Conservation (phyloP, 2,797 vertebrate species). For the Peromyscus melanophrys region DNA sequence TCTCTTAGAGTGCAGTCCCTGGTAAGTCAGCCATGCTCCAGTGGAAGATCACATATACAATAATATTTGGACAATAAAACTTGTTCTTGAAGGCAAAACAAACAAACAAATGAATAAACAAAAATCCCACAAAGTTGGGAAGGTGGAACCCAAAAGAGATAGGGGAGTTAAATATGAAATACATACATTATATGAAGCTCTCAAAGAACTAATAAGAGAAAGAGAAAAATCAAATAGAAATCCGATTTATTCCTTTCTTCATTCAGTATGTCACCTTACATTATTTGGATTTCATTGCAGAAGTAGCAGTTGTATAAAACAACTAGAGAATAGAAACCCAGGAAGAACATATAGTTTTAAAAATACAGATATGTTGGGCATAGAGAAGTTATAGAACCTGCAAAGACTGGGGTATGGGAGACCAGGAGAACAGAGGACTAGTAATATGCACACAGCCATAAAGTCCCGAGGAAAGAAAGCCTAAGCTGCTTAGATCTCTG, state of each 20-base stretch:
- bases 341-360: conserved; percentile 21
- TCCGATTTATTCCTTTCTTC: neutral
- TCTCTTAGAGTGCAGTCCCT: neutral
- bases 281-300: conserved; percentile 47
- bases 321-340: conserved; percentile 19
- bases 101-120: neutral
- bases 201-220: neutral
- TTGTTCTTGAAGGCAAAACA: neutral
- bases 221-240: neutral
- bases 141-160: neutral
- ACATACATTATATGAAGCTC: neutral
- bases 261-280: neutral
- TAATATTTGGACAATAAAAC: neutral
- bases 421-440: neutral
- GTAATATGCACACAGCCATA: neutral
- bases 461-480: neutral
- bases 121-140: neutral
- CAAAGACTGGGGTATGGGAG: neutral
- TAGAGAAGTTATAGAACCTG: neutral
- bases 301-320: neutral
- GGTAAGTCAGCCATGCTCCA: neutral
- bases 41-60: neutral
- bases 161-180: neutral
- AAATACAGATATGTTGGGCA: conserved; percentile 46
- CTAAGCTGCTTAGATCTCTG: conserved; percentile 14